phyloP scores from a whole-genome alignment of 1,140 invertebrate genomes.

The Scaptomyza montana region DNA sequence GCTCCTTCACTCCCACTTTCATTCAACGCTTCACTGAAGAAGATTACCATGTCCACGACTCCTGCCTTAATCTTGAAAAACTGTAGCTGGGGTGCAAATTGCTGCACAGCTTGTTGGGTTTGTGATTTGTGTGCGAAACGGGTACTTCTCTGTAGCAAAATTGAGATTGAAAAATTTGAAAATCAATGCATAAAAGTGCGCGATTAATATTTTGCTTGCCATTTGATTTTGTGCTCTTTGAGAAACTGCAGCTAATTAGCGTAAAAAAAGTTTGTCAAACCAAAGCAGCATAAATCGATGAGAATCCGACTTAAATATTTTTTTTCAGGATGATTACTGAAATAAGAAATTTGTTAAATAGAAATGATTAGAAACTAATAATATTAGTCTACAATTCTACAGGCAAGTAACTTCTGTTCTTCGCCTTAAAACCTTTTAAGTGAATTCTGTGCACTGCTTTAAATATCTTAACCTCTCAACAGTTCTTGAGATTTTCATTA shows the following conservation, averaged over 20 bases:
- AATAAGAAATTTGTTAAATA: background rate
- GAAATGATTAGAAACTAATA: too few relatives aligned
- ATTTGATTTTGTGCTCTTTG: slow-evolving; percentile 15
- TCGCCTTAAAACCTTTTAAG: too few relatives aligned
- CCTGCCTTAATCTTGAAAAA: background rate
- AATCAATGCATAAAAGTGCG: slow-evolving; percentile 42
- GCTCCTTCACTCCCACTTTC: slow-evolving; percentile 10
- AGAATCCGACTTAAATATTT: background rate
- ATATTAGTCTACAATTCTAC: too few relatives aligned
- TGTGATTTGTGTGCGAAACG: slow-evolving; percentile 58
- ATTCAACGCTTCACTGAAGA: slow-evolving; percentile 58
- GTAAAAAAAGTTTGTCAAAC: slow-evolving; percentile 11
- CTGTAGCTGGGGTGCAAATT: slow-evolving; percentile 47
- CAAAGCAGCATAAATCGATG: background rate
- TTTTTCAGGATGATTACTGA: background rate
- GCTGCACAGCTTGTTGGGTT: slow-evolving; percentile 72
- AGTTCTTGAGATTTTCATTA: too few relatives aligned
- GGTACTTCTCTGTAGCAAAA: slow-evolving; percentile 7
- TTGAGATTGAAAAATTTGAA: slow-evolving; percentile 36
- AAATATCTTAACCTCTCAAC: background rate
- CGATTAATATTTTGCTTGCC: slow-evolving; percentile 24
- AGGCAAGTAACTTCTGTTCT: too few relatives aligned
- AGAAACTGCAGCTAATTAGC: slow-evolving; percentile 19
- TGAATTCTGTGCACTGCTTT: background rate
- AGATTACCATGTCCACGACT: slow-evolving; percentile 44